phyloP scores from a whole-genome alignment of 2,113 vertebrate species.

The Dromas ardeola region DNA sequence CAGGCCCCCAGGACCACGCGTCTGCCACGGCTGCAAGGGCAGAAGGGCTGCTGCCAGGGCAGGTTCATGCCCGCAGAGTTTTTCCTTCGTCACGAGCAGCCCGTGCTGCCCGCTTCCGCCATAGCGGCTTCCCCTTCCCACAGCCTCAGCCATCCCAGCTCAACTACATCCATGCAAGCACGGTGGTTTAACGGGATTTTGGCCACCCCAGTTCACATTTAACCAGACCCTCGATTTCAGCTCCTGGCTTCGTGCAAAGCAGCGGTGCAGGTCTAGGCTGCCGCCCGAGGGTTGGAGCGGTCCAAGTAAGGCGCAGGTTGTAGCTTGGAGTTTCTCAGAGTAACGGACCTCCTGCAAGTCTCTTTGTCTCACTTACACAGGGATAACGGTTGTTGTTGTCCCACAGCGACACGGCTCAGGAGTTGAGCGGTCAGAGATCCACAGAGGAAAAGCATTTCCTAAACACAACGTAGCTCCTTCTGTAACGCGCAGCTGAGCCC shows the following conservation, averaged over 20 bases:
- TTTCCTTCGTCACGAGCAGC: neutral
- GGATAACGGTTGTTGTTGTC: neutral
- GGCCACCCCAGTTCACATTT: neutral
- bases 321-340: neutral
- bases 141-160: neutral
- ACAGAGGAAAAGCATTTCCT: neutral
- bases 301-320: fast-evolving
- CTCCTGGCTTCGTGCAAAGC: fast-evolving
- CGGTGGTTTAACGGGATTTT: neutral
- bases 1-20: neutral
- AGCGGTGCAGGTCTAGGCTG: neutral
- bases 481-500: fast-evolving
- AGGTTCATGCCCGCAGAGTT: neutral
- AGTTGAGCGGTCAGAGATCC: fast-evolving
- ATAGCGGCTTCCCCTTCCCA: neutral
- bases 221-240: neutral
- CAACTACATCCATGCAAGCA: neutral
- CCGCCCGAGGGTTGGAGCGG: neutral
- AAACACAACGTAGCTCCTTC: neutral
- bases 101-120: neutral
- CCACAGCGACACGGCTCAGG: neutral
- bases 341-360: fast-evolving
- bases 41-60: neutral
- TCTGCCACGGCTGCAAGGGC: neutral
- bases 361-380: neutral